Evolutionary conservation across 2,797 vertebrate species (phyloP), one percentile per base, ranked within the genome.

Genomic region (Labroides dimidiatus): DNA sequence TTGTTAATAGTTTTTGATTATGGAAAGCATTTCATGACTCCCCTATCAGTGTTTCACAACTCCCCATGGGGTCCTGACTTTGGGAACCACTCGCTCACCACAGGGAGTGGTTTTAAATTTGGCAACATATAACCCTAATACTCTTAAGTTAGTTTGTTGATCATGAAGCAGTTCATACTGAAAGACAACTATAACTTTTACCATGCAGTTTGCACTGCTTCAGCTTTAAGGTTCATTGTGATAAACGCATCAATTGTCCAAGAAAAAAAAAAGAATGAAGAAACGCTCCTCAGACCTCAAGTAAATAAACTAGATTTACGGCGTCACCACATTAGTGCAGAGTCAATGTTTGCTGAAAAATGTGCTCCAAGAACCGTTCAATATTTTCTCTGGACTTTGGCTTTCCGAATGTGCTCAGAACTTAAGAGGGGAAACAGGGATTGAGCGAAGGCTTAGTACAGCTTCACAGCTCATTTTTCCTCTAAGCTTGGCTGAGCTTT

Each of bases 361-460:
- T 20, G 23, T 57, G 45, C 23, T 45, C 55, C 0, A 8, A 62
- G 58, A 50, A 41, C 19, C 50, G 30, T 70, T 77, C 59, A 64
- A 33, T 59, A 59, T 69, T 74, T 69, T 55, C 72, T 49, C 56
- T 64, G 74, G 65, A 81, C 71, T 43, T 65, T 19, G 23, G 33
- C 48, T 77, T 75, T 81, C 57, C 61, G 56, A 57, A 73, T 63
- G 49, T 64, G 44, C 52, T 78, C 16, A 57, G 48, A 76, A 75
- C n/a, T 70, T 66, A 59, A 67, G 59, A 79, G 62, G 57, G 56
- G 65, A 70, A 78, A 42, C 78, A 24, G 70, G 76, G 69, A 75
- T 66, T 64, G 77, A 71, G 67, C 4, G 24, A 23, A 68, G 60
- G 81, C 69, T 81, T 68, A 77, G 75, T 27, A 17, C 57, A 64